These are phyloP conservation scores for Trachelus stipa DNA, from an alignment of 2,888 invertebrate genomes.

Conservation along the genomic window DNA sequence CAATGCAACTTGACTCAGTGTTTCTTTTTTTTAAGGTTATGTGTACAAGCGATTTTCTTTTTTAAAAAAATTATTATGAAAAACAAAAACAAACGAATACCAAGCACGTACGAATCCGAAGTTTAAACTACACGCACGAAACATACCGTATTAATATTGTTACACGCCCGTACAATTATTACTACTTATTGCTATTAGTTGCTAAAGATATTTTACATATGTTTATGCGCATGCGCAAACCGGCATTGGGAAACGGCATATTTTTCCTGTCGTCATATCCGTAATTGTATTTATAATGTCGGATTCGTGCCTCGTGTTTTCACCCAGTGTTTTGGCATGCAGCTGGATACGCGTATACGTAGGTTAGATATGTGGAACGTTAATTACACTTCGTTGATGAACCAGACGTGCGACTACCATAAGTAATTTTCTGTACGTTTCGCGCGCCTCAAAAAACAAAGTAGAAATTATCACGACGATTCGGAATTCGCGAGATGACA, in stretches of 20 bases:
- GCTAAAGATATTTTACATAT: no score
- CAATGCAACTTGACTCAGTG: not conserved
- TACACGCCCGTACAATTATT: not conserved
- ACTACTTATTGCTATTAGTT: no score
- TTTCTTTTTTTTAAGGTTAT: not conserved
- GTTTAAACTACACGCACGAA: not conserved
- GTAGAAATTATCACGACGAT: conserved; percentile 3
- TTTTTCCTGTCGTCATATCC: not conserved
- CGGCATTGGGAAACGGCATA: not conserved
- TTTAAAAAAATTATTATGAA: not conserved
- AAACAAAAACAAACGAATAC: not conserved
- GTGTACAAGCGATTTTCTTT: not conserved
- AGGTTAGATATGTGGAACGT: not conserved
- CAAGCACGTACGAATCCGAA: not conserved
- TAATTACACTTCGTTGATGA: not conserved
- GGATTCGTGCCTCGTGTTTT: not conserved
- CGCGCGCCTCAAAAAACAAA: conserved; percentile 12
- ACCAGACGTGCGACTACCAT: conserved; percentile 13
- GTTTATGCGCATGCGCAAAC: not conserved
- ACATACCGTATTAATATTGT: not conserved
- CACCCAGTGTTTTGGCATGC: not conserved
- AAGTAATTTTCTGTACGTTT: conserved; percentile 16
- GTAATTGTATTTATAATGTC: not conserved
- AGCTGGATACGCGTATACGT: not conserved
- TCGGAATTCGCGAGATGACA: conserved; percentile 13